These are phyloP conservation scores for Schizotus pectinicornis DNA, from an alignment of 2,888 invertebrate species.

Conservation along the genomic window DNA sequence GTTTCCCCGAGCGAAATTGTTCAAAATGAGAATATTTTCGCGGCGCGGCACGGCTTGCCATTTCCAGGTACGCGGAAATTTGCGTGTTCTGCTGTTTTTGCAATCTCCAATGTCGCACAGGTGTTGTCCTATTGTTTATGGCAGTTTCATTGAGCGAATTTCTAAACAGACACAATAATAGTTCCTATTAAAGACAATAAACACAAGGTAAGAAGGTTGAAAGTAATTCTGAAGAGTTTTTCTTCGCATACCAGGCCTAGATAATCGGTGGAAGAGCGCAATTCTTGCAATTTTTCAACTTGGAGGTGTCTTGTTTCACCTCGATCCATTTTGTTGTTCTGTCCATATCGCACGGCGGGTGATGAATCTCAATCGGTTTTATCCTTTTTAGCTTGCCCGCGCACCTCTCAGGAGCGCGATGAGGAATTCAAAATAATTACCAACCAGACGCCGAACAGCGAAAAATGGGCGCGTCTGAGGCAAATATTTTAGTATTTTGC, in stretches of 20 bases:
- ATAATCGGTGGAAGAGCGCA: conserved; percentile 43
- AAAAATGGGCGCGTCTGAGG: no score
- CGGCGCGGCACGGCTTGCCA: background rate
- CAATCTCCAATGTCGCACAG: conserved; percentile 49
- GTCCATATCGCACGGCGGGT: conserved; percentile 38
- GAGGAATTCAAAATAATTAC: no score
- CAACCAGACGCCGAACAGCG: no score
- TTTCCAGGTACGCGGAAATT: conserved; percentile 43
- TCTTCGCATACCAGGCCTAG: conserved; percentile 47
- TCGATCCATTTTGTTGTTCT: conserved; percentile 43
- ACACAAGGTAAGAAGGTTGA: conserved; percentile 49
- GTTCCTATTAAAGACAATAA: conserved; percentile 52
- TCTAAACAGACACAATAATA: conserved; percentile 49
- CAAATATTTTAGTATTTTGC: no score
- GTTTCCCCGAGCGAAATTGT: no score
- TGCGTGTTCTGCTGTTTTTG: conserved; percentile 34
- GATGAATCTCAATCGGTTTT: conserved; percentile 38
- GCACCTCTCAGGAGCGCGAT: background rate
- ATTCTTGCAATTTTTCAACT: conserved; percentile 42
- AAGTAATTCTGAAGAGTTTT: conserved; percentile 45
- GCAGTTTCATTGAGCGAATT: conserved; percentile 50
- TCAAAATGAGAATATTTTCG: conserved; percentile 3
- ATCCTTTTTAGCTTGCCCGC: conserved; percentile 27
- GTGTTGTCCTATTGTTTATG: conserved; percentile 51
- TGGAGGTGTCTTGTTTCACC: conserved; percentile 46